A percentile compares a stretch with the other conserved stretches of the same genome.
Evolutionary conservation across 1,140 invertebrate species (phyloP).

Genomic region (Mactra quadrangularis): DNA sequence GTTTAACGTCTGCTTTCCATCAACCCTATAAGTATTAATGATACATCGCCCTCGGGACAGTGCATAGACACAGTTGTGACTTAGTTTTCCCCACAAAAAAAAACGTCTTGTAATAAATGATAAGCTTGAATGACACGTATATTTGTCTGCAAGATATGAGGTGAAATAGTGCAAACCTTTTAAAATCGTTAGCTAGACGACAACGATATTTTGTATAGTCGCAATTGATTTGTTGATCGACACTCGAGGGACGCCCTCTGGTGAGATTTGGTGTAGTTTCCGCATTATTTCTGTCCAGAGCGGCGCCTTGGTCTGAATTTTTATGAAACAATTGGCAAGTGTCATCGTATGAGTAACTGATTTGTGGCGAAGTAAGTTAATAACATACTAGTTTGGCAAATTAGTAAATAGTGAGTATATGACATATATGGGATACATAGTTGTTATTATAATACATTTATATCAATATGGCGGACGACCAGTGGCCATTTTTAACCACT

Average conservation of each 20-base stretch:
- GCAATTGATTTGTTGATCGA: constrained; percentile 42
- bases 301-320: constrained; percentile 27
- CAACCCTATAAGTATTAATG: not conserved
- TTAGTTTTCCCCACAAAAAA: constrained; percentile 23
- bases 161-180: constrained; percentile 36
- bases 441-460: no score
- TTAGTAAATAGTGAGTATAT: constrained; percentile 31
- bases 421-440: constrained; percentile 13
- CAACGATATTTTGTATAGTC: constrained; percentile 32
- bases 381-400: constrained; percentile 20
- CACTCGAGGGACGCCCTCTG: constrained; percentile 28
- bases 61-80: constrained; percentile 15
- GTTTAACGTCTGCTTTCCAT: not conserved
- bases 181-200: constrained; percentile 27
- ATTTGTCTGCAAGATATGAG: constrained; percentile 11
- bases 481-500: no score
- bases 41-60: not conserved
- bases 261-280: constrained; percentile 28
- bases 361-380: constrained; percentile 16
- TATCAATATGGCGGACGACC: no score
- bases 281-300: constrained; percentile 39
- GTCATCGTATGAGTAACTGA: constrained; percentile 43
- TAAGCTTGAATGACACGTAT: constrained; percentile 34
- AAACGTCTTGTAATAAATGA: constrained; percentile 27
- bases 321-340: constrained; percentile 31